Conservation (phyloP, 2,797 vertebrate genomes). For the Steatocranus sp. region DNA sequence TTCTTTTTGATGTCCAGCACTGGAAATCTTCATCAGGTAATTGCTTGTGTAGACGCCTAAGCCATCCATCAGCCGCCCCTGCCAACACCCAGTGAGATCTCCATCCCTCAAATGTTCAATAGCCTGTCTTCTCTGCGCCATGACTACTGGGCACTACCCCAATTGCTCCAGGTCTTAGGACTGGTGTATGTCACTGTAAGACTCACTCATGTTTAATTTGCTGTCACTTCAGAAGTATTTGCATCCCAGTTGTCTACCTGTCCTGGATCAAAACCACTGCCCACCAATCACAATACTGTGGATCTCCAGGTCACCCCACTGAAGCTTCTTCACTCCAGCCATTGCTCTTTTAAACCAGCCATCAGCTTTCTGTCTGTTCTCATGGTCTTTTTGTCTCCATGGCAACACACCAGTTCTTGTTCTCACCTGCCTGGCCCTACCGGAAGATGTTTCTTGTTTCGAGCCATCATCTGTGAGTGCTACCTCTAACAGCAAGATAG, state of each 20-base stretch:
- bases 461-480: not conserved
- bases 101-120: not conserved
- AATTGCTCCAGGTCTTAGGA: not conserved
- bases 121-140: not conserved
- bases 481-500: not conserved
- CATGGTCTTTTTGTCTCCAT: not conserved
- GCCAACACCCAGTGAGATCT: not conserved
- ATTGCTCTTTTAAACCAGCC: not conserved
- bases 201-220: not conserved
- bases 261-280: not conserved
- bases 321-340: not conserved
- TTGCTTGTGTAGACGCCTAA: not conserved
- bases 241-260: not conserved
- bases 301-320: not conserved
- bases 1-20: not conserved
- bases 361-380: not conserved
- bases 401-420: not conserved
- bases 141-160: not conserved
- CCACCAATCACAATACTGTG: not conserved
- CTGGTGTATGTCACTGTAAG: not conserved
- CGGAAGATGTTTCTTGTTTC: not conserved
- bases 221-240: not conserved
- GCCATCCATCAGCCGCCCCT: not conserved
- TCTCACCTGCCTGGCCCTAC: not conserved
- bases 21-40: not conserved